Evolutionary conservation across 2,113 vertebrate species (phyloP).

Genomic region (Pteropus alecto): DNA sequence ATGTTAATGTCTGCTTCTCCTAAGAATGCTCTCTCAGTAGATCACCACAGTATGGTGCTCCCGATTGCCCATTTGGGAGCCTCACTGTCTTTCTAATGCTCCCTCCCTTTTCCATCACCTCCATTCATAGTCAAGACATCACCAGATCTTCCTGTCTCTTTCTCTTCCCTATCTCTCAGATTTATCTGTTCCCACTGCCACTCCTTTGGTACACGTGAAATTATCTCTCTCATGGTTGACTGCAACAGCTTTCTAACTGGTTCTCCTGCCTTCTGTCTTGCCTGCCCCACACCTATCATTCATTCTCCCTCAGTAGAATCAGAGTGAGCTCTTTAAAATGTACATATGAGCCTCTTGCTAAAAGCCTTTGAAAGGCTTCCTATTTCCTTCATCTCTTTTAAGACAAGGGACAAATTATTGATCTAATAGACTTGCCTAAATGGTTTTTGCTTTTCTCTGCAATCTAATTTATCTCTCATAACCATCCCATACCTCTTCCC

Average conservation of each 20-base stretch:
- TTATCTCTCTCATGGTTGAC: background rate
- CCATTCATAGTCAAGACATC: background rate
- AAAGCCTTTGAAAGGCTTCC: background rate
- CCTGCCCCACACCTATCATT: background rate
- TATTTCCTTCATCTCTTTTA: background rate
- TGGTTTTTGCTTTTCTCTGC: background rate
- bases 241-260: background rate
- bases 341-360: background rate
- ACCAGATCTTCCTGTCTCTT: background rate
- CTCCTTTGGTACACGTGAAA: background rate
- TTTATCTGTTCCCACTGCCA: background rate
- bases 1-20: background rate
- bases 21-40: background rate
- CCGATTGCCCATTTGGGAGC: background rate
- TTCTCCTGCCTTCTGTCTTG: background rate
- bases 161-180: background rate
- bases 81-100: background rate
- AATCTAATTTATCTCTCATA: background rate
- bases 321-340: background rate
- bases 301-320: background rate
- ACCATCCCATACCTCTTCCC: background rate
- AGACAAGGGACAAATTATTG: background rate
- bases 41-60: background rate
- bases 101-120: background rate
- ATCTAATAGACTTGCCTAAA: background rate